Base-by-base conservation (phyloP, 2,888 invertebrate species). In the Linhomoeus sp. region DNA sequence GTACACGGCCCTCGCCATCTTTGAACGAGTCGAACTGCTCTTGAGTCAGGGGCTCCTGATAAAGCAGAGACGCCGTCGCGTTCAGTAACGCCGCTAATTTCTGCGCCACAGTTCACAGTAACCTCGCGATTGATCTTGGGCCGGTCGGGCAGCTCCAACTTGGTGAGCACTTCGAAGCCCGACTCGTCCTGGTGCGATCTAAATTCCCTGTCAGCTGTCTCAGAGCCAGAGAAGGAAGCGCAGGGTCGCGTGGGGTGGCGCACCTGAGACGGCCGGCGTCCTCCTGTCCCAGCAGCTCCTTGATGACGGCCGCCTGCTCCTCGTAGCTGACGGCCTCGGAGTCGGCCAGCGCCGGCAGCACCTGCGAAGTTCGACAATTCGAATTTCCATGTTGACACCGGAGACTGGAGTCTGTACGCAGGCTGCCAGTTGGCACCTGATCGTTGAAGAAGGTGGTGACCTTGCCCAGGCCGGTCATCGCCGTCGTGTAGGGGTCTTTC, bases 381-480 rank as follows among this genome's bases (percentile, higher is more conserved):
- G 25, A n/a, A n/a, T n/a, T n/a, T n/a, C n/a, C n/a, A n/a, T n/a
- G n/a, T n/a, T n/a, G n/a, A n/a, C n/a, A n/a, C n/a, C n/a, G n/a
- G n/a, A n/a, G n/a, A n/a, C n/a, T n/a, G n/a, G n/a, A n/a, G n/a
- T n/a, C n/a, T n/a, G n/a, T n/a, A n/a, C n/a, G n/a, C n/a, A n/a
- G n/a, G n/a, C n/a, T n/a, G n/a, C n/a, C n/a, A n/a, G n/a, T n/a
- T n/a, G n/a, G n/a, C 7, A 29, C 29, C 12, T 29, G 5, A 12
- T 29, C 29, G 29, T 29, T 29, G 29, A 29, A 29, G 29, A 79
- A 78, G 67, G 81, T 80, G 15, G 82, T 79, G 24, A 87, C 74
- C 68, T 84, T 85, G 24, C 83, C 79, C 67, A 87, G 83, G 1
- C 83, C 80, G 58, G 80, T 81, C 71, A 84, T 66, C 0, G 85